Base-by-base conservation (phyloP, 2,113 vertebrate genomes). In the Falco punctatus region DNA sequence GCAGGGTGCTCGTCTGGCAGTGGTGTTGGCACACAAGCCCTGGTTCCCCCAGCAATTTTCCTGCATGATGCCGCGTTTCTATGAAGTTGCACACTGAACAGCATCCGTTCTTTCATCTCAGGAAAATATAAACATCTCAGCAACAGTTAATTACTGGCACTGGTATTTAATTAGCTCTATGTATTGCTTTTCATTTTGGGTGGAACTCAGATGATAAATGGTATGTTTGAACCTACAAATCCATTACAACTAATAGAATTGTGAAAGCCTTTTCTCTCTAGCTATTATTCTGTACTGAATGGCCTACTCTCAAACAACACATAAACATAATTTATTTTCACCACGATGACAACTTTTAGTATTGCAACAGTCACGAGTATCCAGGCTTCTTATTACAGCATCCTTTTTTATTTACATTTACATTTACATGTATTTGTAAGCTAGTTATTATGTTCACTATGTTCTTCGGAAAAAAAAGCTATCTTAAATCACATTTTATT, bases 231-330 rank as follows among this genome's bases (percentile, higher is more conserved):
- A 55, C 71, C 75, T 90, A 62, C 82, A 81, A 70, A 96, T 92
- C 88, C 79, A 74, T 95, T 80, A 55, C 86, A 93, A 69, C 26
- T 90, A 93, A 94, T 70, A 80, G 94, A 94, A 58, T 19, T 88
- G 88, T 94, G 81, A 82, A 30, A 90, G 88, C 72, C 74, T 73
- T 88, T 81, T 38, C 85, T 83, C 79, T 59, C 90, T 21, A 69
- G 78, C 92, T 69, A 17, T 62, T 90, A 12, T 69, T 82, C 90
- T 59, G 24, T 20, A 57, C 62, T 10, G 16, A 51, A 12, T 15
- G 62, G n/a, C 32, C 81, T 62, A 22, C 64, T 92, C 93, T 48
- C 79, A 65, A 92, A 55, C 82, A 93, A 40, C 2, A n/a, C 71
- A 80, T 85, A 86, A 94, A 93, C 4, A 2, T 61, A 62, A 92